phyloP scores from a whole-genome alignment of 1,140 invertebrate species.

The Danaus plexippus region DNA sequence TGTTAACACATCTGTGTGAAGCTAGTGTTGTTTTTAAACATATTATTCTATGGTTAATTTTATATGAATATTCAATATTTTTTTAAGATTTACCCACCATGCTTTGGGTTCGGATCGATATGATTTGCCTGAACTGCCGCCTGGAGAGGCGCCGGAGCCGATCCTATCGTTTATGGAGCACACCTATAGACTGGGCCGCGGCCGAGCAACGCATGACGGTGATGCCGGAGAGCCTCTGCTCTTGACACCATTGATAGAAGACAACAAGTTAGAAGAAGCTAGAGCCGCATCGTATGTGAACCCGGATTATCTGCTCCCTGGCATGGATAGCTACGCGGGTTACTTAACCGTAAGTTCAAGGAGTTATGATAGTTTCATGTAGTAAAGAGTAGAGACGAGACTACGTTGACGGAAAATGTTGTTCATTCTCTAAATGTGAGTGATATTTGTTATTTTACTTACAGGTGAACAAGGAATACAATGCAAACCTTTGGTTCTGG shows the following conservation, averaged over 20 bases:
- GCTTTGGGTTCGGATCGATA: conserved; percentile 29
- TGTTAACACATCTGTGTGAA: too few relatives aligned
- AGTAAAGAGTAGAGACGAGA: too few relatives aligned
- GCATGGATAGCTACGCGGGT: conserved; percentile 61
- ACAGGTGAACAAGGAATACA: conserved; percentile 78
- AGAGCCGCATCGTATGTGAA: conserved; percentile 55
- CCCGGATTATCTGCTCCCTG: conserved; percentile 47
- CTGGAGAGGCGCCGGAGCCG: conserved; percentile 56
- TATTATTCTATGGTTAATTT: too few relatives aligned
- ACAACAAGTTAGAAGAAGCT: conserved; percentile 52
- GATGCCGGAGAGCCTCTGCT: conserved; percentile 54
- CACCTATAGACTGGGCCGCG: conserved; percentile 39
- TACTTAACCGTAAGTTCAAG: conserved; percentile 53
- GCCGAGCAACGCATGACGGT: conserved; percentile 23
- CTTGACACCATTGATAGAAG: conserved; percentile 52
- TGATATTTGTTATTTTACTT: conserved; percentile 13
- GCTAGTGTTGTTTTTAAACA: too few relatives aligned
- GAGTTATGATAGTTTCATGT: too few relatives aligned
- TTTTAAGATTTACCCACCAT: conserved; percentile 30
- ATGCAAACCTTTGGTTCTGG: conserved; percentile 92
- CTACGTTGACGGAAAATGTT: too few relatives aligned
- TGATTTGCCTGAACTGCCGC: conserved; percentile 45
- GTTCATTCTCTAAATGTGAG: neutral
- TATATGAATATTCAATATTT: neutral
- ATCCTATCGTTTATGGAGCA: conserved; percentile 57